Evolutionary conservation across 2,888 invertebrate species (phyloP), one percentile per base, ranked within the genome.

Genomic region (Emmelina monodactyla): DNA sequence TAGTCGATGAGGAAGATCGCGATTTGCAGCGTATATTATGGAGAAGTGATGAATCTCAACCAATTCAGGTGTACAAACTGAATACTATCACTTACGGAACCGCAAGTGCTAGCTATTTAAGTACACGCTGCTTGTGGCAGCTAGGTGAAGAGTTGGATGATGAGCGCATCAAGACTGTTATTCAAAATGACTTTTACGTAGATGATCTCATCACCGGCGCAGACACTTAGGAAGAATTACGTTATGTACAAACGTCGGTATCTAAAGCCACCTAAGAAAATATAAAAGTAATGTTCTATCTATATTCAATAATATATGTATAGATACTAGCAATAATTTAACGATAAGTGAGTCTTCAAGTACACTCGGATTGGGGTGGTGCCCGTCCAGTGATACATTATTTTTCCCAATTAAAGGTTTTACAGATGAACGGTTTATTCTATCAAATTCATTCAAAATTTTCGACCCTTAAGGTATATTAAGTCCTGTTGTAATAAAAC

Each of bases 21-120:
- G 22, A 49, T n/a, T 45, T 51, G n/a, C 63, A 62, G 31, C 34
- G 50, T 6, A 62, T 70, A 3, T 29, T 67, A 3, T 66, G 63
- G 46, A 39, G 45, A 29, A 36, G 43, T 6, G 36, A 44, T 15
- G 47, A 44, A 15, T 38, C 39, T 1, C 2, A 16, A 11, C 41
- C 44, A 6, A 30, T 47, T 1, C 19, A 35, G 22, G 37, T 34
- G 1, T 16, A 40, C 6, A 11, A 16, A 9, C 14, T 42, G 9
- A 37, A 38, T 37, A 42, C 40, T 28, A 10, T 39, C 1, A 35
- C 39, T 15, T 31, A 31, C 31, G 29, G 37, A 16, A 32, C 31
- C 9, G 28, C 35, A 31, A 34, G 29, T 30, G 43, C 45, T 2
- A 41, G 39, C n/a, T 46, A 38, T 34, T 33, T 42, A 11, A 38